Evolutionary conservation across 2,888 invertebrate species (phyloP).

Genomic region (Plusia festucae): DNA sequence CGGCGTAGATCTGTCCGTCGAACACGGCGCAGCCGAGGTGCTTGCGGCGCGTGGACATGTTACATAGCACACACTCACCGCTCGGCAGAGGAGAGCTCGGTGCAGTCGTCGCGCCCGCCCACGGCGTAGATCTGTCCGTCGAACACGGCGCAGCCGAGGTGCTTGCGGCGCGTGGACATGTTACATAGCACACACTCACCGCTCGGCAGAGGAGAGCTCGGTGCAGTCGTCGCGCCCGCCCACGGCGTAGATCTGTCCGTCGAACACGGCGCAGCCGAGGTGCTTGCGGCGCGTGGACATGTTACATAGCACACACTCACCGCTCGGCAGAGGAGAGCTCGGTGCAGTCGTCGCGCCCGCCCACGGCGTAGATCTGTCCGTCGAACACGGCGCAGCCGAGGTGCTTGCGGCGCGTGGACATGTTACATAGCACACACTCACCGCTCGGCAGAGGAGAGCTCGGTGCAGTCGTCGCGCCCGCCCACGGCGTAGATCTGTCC

Average conservation of each 20-base stretch:
- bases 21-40: slow-evolving; percentile 99
- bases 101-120: slow-evolving; percentile 99
- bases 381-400: slow-evolving; percentile 99
- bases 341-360: slow-evolving; percentile 99
- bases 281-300: slow-evolving; percentile 87
- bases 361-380: slow-evolving; percentile 99
- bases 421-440: not conserved
- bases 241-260: not conserved
- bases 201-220: not conserved
- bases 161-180: slow-evolving; percentile 96
- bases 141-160: slow-evolving; percentile 95
- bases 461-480: slow-evolving; percentile 99
- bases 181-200: slow-evolving; percentile 91
- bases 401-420: slow-evolving; percentile 89
- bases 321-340: slow-evolving; percentile 92
- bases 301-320: slow-evolving; percentile 91
- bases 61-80: slow-evolving; percentile 88
- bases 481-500: slow-evolving; percentile 99
- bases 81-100: slow-evolving; percentile 96
- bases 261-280: slow-evolving; percentile 83
- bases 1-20: slow-evolving; percentile 99
- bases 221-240: not conserved
- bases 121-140: slow-evolving; percentile 98
- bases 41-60: slow-evolving; percentile 99
- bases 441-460: slow-evolving; percentile 91